Conservation (phyloP, 2,797 vertebrate genomes). For the Enteromius afrohamiltoni region DNA sequence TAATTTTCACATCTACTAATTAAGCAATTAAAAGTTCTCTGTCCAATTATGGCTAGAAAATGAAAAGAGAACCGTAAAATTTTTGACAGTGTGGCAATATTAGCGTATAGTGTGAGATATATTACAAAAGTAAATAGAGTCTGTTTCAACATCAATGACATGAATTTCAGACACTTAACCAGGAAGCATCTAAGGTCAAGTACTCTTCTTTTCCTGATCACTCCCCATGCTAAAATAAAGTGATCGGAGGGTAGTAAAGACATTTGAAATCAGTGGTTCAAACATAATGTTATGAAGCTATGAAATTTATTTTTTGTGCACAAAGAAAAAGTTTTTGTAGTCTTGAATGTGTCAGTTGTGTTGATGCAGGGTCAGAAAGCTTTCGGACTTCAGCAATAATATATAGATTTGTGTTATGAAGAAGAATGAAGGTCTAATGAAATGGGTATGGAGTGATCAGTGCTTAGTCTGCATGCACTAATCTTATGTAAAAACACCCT, state of each 20-base stretch:
- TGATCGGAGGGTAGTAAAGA: no score
- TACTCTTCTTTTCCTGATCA: not conserved
- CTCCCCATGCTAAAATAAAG: not conserved
- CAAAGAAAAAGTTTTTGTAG: no score
- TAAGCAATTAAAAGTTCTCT: constrained; percentile 16
- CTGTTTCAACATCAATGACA: not conserved
- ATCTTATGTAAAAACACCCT: not conserved
- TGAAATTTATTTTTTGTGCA: no score
- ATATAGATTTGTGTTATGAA: no score
- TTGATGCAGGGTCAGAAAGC: no score
- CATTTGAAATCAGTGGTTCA: no score
- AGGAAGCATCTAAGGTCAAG: not conserved
- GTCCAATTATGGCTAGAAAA: not conserved
- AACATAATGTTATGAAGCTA: no score
- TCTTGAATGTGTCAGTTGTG: no score
- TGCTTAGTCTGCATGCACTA: not conserved
- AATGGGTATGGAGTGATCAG: not conserved
- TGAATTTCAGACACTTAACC: not conserved
- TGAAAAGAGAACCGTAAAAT: not conserved
- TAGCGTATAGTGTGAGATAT: not conserved
- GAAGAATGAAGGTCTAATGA: no score
- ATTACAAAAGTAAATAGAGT: not conserved
- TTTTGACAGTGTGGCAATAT: not conserved
- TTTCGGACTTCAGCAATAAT: no score
- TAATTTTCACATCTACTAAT: constrained; percentile 17